Percentiles rank a stretch among this genome's conserved stretches.
Evolutionary conservation across 2,113 vertebrate species (phyloP).

Genomic region (Lampris incognitus): DNA sequence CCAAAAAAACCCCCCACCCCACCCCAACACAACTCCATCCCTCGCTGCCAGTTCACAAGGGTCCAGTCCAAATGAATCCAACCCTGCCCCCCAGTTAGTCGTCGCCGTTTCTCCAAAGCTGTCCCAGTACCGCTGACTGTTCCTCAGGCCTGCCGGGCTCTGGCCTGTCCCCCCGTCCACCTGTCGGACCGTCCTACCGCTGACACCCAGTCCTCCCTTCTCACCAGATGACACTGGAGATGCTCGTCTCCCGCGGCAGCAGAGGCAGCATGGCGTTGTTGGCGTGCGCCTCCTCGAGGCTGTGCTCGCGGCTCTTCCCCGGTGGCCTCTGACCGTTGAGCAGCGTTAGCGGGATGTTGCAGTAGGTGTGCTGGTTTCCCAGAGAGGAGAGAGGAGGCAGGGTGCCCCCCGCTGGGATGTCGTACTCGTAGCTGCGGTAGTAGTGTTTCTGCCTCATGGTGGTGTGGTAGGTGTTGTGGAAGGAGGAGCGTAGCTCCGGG

Average conservation of each 20-base stretch:
- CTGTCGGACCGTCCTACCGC: conserved; percentile 60
- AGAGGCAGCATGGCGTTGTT: conserved; percentile 98
- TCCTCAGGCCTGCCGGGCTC: conserved; percentile 25
- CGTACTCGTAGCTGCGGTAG: conserved; percentile 98
- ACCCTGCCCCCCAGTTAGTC: conserved; percentile 13
- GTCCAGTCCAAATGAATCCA: conserved; percentile 61
- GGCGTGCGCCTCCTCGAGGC: conserved; percentile 95
- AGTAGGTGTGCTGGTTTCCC: conserved; percentile 99
- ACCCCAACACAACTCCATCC: conserved; percentile 32
- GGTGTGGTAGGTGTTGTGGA: conserved; percentile 97
- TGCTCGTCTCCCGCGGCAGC: conserved; percentile 97
- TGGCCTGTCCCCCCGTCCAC: conserved; percentile 45
- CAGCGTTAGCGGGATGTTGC: conserved; percentile 99
- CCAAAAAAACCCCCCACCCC: conserved; percentile 56
- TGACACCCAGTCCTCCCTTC: conserved; percentile 33
- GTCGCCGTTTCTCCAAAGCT: not conserved
- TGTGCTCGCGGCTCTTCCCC: conserved; percentile 94
- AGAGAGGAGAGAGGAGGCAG: conserved; percentile 93
- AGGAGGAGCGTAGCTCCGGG: conserved; percentile 95
- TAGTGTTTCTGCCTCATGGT: conserved; percentile 99
- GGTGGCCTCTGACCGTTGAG: conserved; percentile 97
- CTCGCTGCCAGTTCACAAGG: not conserved
- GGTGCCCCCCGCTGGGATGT: conserved; percentile 93
- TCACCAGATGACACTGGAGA: conserved; percentile 99
- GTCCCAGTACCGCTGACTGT: not conserved